Base-by-base conservation (phyloP, 2,888 invertebrate genomes). In the Coelogynopora nodosa region DNA sequence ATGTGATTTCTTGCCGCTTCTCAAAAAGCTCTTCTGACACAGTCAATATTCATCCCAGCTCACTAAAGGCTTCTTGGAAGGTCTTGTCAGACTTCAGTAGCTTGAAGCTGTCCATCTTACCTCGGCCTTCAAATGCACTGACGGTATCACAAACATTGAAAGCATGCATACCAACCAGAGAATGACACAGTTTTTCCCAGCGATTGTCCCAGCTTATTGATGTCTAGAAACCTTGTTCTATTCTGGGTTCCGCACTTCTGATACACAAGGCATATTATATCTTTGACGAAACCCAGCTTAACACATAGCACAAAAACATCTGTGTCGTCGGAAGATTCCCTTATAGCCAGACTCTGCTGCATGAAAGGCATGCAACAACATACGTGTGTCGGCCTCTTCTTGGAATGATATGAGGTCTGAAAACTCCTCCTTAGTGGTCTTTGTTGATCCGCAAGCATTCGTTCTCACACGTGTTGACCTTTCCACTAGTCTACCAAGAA, bases 361-460 rank as follows among this genome's bases (percentile, higher is more conserved):
- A 28, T 82, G 82, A 2, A 82, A 31, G 5, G 82, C 82, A 28
- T 82, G 82, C 30, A 82, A 31, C 31, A 82, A 31, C 30, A 82
- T 23, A 23, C 88, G 85, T 0, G 81, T 82, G 87, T 89, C 88
- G 23, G 88, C 88, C 86, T 88, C 88, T 82, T 89, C 88, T 18
- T 88, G 88, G 28, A 23, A 30, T 31, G 82, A 85, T 49, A 86
- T 67, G 27, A 89, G 87, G 18, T 0, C 87, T 67, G 30, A 30
- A 23, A 89, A 86, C 67, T 87, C 86, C 10, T 81, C 0, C 31
- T n/a, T 29, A 28, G 23, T 31, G 84, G 18, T 86, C 74, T 18
- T 84, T 23, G 83, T 85, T 85, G 30, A 88, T 80, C 85, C 29
- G 81, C 74, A 82, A 86, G 83, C 88, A 89, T 23, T 84, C 67